Percentiles rank a stretch among this genome's conserved stretches.
Conservation (phyloP, 2,797 vertebrate genomes). For the Pogonophryne albipinna region DNA sequence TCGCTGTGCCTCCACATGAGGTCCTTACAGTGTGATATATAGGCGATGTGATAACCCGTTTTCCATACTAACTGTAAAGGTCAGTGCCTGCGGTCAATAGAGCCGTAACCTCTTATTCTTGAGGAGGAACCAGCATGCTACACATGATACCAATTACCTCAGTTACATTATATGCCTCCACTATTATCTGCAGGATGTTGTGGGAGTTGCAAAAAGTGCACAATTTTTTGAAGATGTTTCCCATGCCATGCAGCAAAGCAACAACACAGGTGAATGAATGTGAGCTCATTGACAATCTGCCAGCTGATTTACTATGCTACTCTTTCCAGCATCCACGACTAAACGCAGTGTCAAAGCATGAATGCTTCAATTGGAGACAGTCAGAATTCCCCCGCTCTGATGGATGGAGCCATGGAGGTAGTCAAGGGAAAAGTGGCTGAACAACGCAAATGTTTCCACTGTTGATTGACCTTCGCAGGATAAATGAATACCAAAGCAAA, state of each 20-base stretch:
- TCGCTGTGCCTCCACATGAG: slow-evolving; percentile 12
- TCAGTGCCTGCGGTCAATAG: slow-evolving; percentile 59
- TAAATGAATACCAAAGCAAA: not conserved
- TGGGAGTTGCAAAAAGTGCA: slow-evolving; percentile 61
- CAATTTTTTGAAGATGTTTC: slow-evolving; percentile 36
- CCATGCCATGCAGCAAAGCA: slow-evolving; percentile 36
- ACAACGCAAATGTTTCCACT: not conserved
- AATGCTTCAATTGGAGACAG: not conserved
- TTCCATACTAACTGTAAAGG: slow-evolving; percentile 66
- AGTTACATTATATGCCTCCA: slow-evolving; percentile 44
- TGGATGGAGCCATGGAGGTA: no score
- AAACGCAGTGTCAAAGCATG: not conserved
- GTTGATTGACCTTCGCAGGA: not conserved
- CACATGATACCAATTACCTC: slow-evolving; percentile 52
- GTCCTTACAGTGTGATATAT: slow-evolving; percentile 54
- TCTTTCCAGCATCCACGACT: not conserved
- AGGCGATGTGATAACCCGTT: slow-evolving; percentile 50
- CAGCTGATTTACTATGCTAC: slow-evolving; percentile 20
- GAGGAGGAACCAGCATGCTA: slow-evolving; percentile 41
- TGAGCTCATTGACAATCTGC: slow-evolving; percentile 22
- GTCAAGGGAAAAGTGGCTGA: not conserved
- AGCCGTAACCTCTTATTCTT: slow-evolving; percentile 55
- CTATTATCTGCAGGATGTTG: slow-evolving; percentile 65
- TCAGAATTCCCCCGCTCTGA: not conserved
- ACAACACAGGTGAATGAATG: slow-evolving; percentile 30